Percentiles rank a stretch among this genome's conserved stretches.
Conservation (phyloP, 2,797 vertebrate genomes). For the Synaphobranchus kaupii region DNA sequence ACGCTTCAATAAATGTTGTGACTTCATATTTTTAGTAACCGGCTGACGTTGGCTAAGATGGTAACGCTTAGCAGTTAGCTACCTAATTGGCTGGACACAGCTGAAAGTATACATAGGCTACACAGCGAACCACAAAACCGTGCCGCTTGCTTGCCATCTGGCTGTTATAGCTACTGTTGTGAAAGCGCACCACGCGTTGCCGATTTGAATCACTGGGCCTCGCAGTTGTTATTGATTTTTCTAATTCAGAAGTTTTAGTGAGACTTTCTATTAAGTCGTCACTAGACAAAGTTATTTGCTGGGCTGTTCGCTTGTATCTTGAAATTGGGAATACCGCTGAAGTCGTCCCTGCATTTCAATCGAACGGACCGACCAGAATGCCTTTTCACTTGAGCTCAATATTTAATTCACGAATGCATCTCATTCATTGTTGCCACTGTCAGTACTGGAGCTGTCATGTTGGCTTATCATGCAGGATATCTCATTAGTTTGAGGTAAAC, state of each 20-base stretch:
- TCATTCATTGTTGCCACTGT: constrained; percentile 32
- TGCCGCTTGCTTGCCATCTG: not conserved
- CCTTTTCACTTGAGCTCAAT: constrained; percentile 40
- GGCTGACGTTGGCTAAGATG: not conserved
- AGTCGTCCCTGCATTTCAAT: constrained; percentile 30
- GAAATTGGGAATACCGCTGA: not conserved
- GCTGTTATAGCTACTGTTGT: not conserved
- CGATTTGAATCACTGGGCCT: constrained; percentile 24
- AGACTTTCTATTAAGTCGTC: not conserved
- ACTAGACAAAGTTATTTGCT: constrained; percentile 1
- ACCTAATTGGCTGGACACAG: not conserved
- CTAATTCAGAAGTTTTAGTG: not conserved
- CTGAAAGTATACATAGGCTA: not conserved
- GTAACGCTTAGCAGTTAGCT: not conserved
- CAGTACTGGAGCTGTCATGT: constrained; percentile 42
- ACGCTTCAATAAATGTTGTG: not conserved
- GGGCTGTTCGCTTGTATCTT: not conserved
- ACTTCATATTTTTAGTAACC: not conserved
- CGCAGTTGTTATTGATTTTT: not conserved
- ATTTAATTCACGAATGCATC: constrained; percentile 54
- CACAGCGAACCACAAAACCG: not conserved
- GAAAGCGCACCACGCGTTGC: constrained; percentile 24
- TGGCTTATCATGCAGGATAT: constrained; percentile 30
- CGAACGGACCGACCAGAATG: not conserved
- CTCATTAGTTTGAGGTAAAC: constrained; percentile 34